Conservation (phyloP, 2,113 vertebrate species). For the Corvus cornix region DNA sequence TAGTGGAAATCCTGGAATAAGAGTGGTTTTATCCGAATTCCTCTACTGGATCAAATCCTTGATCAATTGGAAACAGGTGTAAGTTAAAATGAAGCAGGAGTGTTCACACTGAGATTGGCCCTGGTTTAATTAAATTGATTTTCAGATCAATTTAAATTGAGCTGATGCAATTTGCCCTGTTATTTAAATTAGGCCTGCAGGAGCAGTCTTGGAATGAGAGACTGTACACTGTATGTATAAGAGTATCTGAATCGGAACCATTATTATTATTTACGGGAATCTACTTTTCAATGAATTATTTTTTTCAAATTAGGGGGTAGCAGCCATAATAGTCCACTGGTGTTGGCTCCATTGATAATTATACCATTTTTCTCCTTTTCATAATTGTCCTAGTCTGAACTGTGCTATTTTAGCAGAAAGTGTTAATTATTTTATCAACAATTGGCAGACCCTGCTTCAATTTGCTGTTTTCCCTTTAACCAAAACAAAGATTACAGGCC, state of each 20-base stretch:
- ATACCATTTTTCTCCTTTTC: slow-evolving; percentile 76
- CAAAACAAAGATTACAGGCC: slow-evolving; percentile 79
- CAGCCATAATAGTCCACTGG: slow-evolving; percentile 68
- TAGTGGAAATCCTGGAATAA: not conserved
- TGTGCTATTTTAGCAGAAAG: slow-evolving; percentile 78
- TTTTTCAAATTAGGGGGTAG: slow-evolving; percentile 71
- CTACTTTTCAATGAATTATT: slow-evolving; percentile 56
- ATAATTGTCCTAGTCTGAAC: slow-evolving; percentile 80
- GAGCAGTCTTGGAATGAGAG: slow-evolving; percentile 39
- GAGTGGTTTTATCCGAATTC: not conserved
- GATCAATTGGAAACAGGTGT: slow-evolving; percentile 56
- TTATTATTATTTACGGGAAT: slow-evolving; percentile 76
- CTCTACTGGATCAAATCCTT: slow-evolving; percentile 16
- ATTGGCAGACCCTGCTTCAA: slow-evolving; percentile 78
- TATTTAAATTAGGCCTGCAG: slow-evolving; percentile 54
- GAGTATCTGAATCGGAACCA: slow-evolving; percentile 30
- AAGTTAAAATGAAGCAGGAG: slow-evolving; percentile 54
- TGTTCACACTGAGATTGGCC: slow-evolving; percentile 53
- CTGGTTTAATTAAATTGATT: slow-evolving; percentile 62
- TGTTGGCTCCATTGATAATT: slow-evolving; percentile 75
- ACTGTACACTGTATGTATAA: not conserved
- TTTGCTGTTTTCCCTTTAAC: slow-evolving; percentile 78
- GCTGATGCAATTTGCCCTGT: slow-evolving; percentile 50
- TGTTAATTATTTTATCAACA: slow-evolving; percentile 83
- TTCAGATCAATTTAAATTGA: slow-evolving; percentile 54